A percentile compares a stretch with the other conserved stretches of the same genome.
These are phyloP conservation scores for Nannoperca obscura DNA, from an alignment of 2,797 vertebrate genomes.

Conservation along the genomic window DNA sequence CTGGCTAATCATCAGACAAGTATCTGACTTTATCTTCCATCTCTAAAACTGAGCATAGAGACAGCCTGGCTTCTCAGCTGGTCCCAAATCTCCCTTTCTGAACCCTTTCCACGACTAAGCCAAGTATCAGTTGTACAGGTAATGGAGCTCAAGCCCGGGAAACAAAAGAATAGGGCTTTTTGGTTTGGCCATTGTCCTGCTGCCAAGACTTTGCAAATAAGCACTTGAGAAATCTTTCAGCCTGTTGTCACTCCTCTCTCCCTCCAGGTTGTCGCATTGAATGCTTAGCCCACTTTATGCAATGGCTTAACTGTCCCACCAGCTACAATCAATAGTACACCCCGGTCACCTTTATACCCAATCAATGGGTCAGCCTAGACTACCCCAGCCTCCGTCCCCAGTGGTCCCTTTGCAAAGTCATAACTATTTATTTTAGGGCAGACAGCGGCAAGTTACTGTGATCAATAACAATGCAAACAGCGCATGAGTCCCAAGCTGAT, in stretches of 20 bases:
- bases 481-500: constrained; percentile 52
- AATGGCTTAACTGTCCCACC: constrained; percentile 45
- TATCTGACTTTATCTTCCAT: constrained; percentile 66
- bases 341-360: constrained; percentile 71
- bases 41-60: constrained; percentile 44
- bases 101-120: constrained; percentile 51
- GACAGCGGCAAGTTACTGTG: constrained; percentile 54
- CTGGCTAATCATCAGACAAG: constrained; percentile 76
- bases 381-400: constrained; percentile 51
- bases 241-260: constrained; percentile 7
- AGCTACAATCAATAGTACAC: constrained; percentile 75
- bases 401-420: constrained; percentile 75
- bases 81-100: constrained; percentile 66
- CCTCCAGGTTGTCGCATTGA: constrained; percentile 23
- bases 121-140: constrained; percentile 61
- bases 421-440: constrained; percentile 77
- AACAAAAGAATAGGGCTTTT: constrained; percentile 41
- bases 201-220: constrained; percentile 42
- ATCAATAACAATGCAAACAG: constrained; percentile 66
- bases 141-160: constrained; percentile 46
- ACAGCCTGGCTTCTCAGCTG: constrained; percentile 65
- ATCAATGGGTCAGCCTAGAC: constrained; percentile 77
- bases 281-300: constrained; percentile 53
- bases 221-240: constrained; percentile 13
- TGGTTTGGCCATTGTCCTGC: constrained; percentile 28